Evolutionary conservation across 92 coral and sea anemone genomes (phyloP).

Genomic region (Montipora capitata): DNA sequence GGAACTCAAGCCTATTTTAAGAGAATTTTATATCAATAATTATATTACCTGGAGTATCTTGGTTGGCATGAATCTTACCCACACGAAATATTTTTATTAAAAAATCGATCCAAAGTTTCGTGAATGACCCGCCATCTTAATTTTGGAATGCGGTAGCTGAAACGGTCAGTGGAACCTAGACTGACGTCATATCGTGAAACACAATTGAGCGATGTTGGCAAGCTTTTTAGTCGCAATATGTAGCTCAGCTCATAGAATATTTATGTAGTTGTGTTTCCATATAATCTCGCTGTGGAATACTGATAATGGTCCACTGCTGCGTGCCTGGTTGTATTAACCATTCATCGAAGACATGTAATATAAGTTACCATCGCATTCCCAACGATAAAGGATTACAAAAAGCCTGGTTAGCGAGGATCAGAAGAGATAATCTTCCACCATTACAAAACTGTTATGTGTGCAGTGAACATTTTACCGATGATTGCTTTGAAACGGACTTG

Average conservation of each 20-base stretch:
- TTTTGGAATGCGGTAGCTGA: slow-evolving; percentile 25
- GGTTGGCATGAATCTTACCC: slow-evolving; percentile 1
- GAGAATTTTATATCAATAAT: slow-evolving; percentile 2
- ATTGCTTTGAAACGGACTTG: not conserved
- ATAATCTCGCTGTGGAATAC: slow-evolving; percentile 30
- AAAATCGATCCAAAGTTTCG: slow-evolving; percentile 27
- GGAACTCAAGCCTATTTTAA: slow-evolving; percentile 5
- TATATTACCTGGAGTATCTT: slow-evolving; percentile 10
- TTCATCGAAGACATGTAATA: slow-evolving; percentile 43
- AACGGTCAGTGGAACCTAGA: slow-evolving; percentile 8
- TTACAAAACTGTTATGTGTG: slow-evolving; percentile 72
- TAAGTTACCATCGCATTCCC: slow-evolving; percentile 65
- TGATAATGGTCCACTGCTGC: slow-evolving; percentile 75
- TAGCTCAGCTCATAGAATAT: slow-evolving; percentile 7
- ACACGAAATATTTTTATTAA: not conserved
- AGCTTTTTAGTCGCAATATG: not conserved
- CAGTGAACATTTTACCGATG: slow-evolving; percentile 64
- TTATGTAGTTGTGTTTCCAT: slow-evolving; percentile 19
- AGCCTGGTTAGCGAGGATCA: slow-evolving; percentile 67
- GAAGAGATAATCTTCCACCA: slow-evolving; percentile 68
- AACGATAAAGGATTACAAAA: slow-evolving; percentile 21
- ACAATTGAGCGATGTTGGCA: not conserved
- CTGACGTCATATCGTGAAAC: slow-evolving; percentile 24
- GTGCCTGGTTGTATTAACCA: slow-evolving; percentile 72
- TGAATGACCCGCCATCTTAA: slow-evolving; percentile 30